Base-by-base conservation (phyloP, 2,888 invertebrate genomes). In the Xanthorhoe spadicearia region DNA sequence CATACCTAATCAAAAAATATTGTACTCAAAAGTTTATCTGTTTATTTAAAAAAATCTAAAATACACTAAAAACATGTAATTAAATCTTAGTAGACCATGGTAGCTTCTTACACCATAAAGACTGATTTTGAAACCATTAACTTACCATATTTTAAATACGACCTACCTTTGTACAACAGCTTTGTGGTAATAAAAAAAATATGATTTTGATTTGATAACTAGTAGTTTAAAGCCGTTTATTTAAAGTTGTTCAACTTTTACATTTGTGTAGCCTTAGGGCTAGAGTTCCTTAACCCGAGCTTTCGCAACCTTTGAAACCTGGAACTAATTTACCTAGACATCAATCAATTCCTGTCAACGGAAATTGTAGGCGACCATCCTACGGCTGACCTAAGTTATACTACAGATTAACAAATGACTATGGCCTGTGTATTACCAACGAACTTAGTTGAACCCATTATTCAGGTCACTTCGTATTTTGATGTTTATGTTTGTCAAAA, bases 331-430 rank as follows among this genome's bases (percentile, higher is more conserved):
- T 66, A 50, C 61, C 53, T 54, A 60, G 23, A 32, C 61, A 80
- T 83, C 79, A 77, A 78, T 80, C 83, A 79, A 66, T 43, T 55
- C 38, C 62, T 74, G 77, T 78, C 79, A 73, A 70, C 78, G 77
- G 79, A 80, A 76, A 78, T 66, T 72, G 84, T 82, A 81, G 80
- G 84, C 84, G 61, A 43, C 74, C 81, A 64, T 78, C 77, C 74
- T 72, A 54, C 70, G 56, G 57, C 65, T 72, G 70, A 63, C 73
- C 74, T 64, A 66, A 63, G 64, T 35, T 69, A 64, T 55, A 56
- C 46, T 67, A 62, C 68, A 70, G 72, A 68, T 66, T 54, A 59
- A 43, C 53, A 18, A 56, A 38, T 51, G 55, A 62, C 56, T 63
- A 51, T 52, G 32, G 15, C 52, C 59, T 54, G 18, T 61, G 46